Base-by-base conservation (phyloP, 2,888 invertebrate genomes). In the Drosophila pseudotakahashii region DNA sequence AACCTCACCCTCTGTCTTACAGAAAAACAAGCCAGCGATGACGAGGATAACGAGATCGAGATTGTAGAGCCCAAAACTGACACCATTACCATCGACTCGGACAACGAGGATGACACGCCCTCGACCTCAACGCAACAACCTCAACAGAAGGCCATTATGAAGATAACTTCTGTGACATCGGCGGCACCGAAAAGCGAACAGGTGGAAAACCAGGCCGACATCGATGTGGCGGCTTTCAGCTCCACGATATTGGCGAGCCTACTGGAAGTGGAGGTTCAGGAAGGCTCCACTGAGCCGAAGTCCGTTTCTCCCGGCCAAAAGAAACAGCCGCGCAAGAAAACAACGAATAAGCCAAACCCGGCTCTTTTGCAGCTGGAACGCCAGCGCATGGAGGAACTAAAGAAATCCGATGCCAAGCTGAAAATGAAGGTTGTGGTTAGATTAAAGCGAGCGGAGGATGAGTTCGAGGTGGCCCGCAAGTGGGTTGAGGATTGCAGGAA, bases 1-100 rank as follows among this genome's bases (percentile, higher is more conserved):
- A 16, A 19, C 2, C 7, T 41, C 58, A 26, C 30, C 60, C 16
- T 67, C 3, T 51, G 3, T 16, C 54, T 88, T 86, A 0, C 70
- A 92, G 91, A 92, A 19, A 92, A 92, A 81, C 90, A 92, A 84
- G 91, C 91, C 34, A 91, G 90, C 66, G 91, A 92, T 53, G 91
- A 89, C 57, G 92, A 92, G 58, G 92, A 92, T 57, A 92, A 92
- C 57, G 92, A 92, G 75, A 90, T 92, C 11, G 90, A 91, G 73
- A 92, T 92, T 75, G 91, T 92, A 32, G 92, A 92, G 67, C 91
- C 92, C 2, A 89, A 92, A 77, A 91, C 91, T 0, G 91, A 92
- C 61, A 89, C 90, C 2, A 92, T 92, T 36, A 91, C 89, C 36
- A 82, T 92, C 13, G 91, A 92, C 73, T 92, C 92, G 0, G 92